These are phyloP conservation scores for Climacteris rufus DNA, from an alignment of 2,113 vertebrate species.

Conservation along the genomic window DNA sequence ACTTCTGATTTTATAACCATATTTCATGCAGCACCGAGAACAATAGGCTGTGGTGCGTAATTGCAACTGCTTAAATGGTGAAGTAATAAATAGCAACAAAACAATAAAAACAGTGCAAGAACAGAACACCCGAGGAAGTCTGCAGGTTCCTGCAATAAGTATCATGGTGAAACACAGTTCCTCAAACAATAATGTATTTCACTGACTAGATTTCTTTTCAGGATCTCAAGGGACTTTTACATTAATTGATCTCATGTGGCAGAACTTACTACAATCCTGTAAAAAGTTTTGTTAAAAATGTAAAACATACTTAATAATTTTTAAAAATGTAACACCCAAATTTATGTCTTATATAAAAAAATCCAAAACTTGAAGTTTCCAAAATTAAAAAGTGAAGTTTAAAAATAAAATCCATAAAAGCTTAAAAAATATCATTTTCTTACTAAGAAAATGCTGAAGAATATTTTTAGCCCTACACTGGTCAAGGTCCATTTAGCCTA, in stretches of 20 bases:
- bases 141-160: not conserved
- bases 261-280: not conserved
- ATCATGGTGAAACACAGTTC: not conserved
- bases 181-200: not conserved
- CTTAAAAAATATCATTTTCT: rapidly evolving
- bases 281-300: not conserved
- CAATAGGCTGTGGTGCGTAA: not conserved
- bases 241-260: not conserved
- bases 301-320: not conserved
- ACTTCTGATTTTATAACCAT: not conserved
- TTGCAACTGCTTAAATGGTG: not conserved
- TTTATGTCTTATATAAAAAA: not conserved
- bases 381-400: not conserved
- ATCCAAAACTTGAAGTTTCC: not conserved
- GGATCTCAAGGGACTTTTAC: not conserved
- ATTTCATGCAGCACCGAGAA: not conserved
- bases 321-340: not conserved
- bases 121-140: not conserved
- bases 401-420: not conserved
- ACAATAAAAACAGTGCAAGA: not conserved
- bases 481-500: not conserved
- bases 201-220: not conserved
- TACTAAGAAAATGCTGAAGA: not conserved
- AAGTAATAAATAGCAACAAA: not conserved
- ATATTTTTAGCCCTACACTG: not conserved